Evolutionary conservation across 1,140 invertebrate species (phyloP), one percentile per base, ranked within the genome.

Genomic region (Drosophila melanica): DNA sequence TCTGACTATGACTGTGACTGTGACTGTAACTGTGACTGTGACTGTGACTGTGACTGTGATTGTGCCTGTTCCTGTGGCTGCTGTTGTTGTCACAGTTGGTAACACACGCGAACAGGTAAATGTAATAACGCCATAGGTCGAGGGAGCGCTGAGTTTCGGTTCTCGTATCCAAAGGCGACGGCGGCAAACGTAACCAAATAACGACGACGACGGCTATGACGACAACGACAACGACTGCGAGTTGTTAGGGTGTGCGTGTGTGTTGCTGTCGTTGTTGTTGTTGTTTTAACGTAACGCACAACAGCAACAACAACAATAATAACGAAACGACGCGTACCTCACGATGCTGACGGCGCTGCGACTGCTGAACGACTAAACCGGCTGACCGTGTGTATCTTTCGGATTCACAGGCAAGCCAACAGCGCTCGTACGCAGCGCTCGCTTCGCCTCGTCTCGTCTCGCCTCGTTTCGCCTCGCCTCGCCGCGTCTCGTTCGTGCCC

Each of bases 281-380:
- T 74, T 68, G 71, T 62, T 57, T 66, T 60, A 47, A 59, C 64
- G 54, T 60, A 59, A 70, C 59, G 66, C 57, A 69, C 66, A 70
- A 37, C 58, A 67, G 33, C 63, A 50, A 50, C 58, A 70, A 74
- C 71, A 62, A 62, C 50, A 63, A 59, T 35, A 47, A 58, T 54
- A 37, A 20, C 33, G 51, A 20, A 55, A 51, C 37, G 37, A 75
- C 81, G 80, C 79, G 80, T 69, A 66, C 54, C 63, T 53, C 78
- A 77, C 80, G 79, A 87, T 87, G 85, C 84, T 84, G 67, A 84
- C 84, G 77, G 70, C 77, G 77, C 84, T 79, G 74, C 78, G 84
- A 78, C 71, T 89, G 79, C 64, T 80, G 85, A 89, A 89, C 84
- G 84, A 89, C 85, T 89, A 80, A 87, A 89, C 79, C 84, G 84